Evolutionary conservation across 1,140 invertebrate species (phyloP).

Genomic region (Popillia japonica): DNA sequence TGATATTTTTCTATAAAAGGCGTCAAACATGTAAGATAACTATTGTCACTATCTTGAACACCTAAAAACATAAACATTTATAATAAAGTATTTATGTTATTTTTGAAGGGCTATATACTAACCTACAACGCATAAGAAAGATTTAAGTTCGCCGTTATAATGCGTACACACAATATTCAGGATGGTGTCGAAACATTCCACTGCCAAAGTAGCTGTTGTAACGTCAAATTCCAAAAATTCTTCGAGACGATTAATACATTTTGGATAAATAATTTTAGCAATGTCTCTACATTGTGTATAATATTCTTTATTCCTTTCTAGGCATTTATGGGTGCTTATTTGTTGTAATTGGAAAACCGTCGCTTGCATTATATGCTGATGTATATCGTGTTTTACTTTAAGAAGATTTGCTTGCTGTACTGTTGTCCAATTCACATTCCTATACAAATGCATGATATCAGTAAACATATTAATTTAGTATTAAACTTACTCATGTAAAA

Average conservation of each 20-base stretch:
- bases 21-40: conserved; percentile 44
- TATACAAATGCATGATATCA: conserved; percentile 54
- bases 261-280: conserved; percentile 58
- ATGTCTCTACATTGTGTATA: conserved; percentile 56
- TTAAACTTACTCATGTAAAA: conserved; percentile 62
- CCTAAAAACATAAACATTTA: conserved; percentile 37
- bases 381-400: conserved; percentile 61
- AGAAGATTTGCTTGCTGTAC: conserved; percentile 57
- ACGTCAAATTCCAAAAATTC: conserved; percentile 62
- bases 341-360: conserved; percentile 50
- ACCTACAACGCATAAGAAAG: conserved; percentile 64
- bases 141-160: conserved; percentile 60
- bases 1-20: conserved; percentile 53
- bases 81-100: not conserved
- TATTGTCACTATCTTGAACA: conserved; percentile 42
- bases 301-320: conserved; percentile 53
- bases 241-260: conserved; percentile 60
- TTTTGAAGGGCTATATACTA: not conserved
- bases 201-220: conserved; percentile 58
- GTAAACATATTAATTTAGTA: not conserved
- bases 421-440: conserved; percentile 60
- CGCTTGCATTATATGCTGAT: conserved; percentile 61
- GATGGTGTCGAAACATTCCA: conserved; percentile 67
- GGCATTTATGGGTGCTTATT: conserved; percentile 45
- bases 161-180: conserved; percentile 61